These are phyloP conservation scores for Synergus itoensis DNA, from an alignment of 2,888 invertebrate genomes.

Conservation along the genomic window DNA sequence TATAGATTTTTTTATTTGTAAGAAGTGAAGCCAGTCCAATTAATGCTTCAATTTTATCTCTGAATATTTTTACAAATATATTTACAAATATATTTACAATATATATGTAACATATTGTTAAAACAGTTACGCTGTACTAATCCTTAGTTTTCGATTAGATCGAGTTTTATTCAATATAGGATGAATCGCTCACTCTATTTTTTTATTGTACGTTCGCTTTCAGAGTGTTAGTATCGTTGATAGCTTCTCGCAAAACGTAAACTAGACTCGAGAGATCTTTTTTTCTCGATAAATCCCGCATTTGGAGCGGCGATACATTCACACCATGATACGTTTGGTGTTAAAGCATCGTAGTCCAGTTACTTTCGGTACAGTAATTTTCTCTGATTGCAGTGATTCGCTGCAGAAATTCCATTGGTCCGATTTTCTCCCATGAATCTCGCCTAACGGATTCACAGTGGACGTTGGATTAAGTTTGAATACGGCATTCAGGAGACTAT, in stretches of 20 bases:
- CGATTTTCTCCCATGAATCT: constrained; percentile 52
- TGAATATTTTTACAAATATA: no score
- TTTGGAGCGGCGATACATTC: constrained; percentile 13
- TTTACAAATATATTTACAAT: no score
- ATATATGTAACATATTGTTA: not conserved
- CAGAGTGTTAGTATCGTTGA: not conserved
- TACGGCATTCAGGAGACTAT: constrained; percentile 41
- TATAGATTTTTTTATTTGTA: not conserved
- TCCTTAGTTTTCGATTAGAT: constrained; percentile 10
- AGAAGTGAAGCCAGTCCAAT: not conserved
- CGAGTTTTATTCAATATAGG: not conserved
- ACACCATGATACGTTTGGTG: constrained; percentile 24
- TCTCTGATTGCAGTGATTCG: constrained; percentile 43
- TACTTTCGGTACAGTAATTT: constrained; percentile 43
- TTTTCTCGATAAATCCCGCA: constrained; percentile 28
- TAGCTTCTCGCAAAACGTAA: constrained; percentile 25
- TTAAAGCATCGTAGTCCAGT: constrained; percentile 42
- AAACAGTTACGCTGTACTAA: not conserved
- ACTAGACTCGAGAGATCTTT: constrained; percentile 18
- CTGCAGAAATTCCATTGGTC: constrained; percentile 38
- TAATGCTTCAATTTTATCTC: no score
- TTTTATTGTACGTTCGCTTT: not conserved
- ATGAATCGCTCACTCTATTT: not conserved
- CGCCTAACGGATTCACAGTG: constrained; percentile 55
- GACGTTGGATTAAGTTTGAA: constrained; percentile 57